A percentile compares a stretch with the other conserved stretches of the same genome.
These are phyloP conservation scores for Microctenopoma steveboyesi DNA, from an alignment of 2,797 vertebrate genomes.

Conservation along the genomic window DNA sequence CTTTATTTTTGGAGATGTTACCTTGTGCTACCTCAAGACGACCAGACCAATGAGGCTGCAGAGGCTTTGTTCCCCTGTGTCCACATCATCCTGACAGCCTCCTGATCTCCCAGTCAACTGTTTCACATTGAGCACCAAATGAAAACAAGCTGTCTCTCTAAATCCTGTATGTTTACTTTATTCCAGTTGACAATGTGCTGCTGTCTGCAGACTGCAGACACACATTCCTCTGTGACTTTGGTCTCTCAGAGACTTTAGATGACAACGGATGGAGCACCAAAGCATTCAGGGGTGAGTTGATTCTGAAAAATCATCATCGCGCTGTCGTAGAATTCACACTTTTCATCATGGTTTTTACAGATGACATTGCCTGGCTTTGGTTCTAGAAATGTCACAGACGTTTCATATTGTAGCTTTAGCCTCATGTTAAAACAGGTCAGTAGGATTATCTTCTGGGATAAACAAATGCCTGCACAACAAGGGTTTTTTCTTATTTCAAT, in stretches of 20 bases:
- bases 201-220: constrained; percentile 90
- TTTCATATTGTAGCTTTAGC: too few species aligned
- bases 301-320: neutral
- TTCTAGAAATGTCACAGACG: too few species aligned
- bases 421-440: too few species aligned
- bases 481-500: too few species aligned
- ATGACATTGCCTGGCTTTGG: too few species aligned
- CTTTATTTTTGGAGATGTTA: constrained; percentile 32
- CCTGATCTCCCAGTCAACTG: constrained; percentile 45
- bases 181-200: constrained; percentile 94
- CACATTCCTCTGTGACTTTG: constrained; percentile 94
- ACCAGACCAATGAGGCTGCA: neutral
- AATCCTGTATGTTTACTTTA: constrained; percentile 65
- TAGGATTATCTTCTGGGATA: too few species aligned
- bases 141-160: constrained; percentile 61
- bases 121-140: constrained; percentile 48
- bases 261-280: constrained; percentile 79
- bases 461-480: too few species aligned
- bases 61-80: neutral
- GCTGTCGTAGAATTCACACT: neutral
- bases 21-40: constrained; percentile 4
- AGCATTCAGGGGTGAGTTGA: constrained; percentile 83
- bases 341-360: too few species aligned
- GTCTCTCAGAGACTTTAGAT: constrained; percentile 89
- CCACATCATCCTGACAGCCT: constrained; percentile 30